Conservation (phyloP, 2,888 invertebrate species). For the Cephus rjabovi region DNA sequence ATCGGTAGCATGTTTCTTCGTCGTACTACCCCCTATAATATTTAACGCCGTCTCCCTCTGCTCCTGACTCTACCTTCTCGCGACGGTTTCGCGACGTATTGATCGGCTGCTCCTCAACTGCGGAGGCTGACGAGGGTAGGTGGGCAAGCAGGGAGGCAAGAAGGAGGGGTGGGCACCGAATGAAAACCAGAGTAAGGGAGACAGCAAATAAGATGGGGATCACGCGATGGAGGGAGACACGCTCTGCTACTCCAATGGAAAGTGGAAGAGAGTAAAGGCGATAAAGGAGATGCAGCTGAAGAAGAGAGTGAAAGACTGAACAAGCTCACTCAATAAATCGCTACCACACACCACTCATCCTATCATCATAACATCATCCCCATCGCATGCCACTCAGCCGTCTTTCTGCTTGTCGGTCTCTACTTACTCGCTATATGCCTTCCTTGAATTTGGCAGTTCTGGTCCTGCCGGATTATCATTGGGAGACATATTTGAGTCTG, state of each 20-base stretch:
- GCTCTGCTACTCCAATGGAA: neutral
- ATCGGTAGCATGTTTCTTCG: constrained; percentile 30
- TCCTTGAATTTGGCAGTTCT: constrained; percentile 23
- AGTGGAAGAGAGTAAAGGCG: constrained; percentile 1
- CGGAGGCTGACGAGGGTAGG: constrained; percentile 43
- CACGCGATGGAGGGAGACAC: constrained; percentile 11
- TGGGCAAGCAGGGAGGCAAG: constrained; percentile 9
- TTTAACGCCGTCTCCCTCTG: constrained; percentile 7
- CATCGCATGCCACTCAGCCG: constrained; percentile 43
- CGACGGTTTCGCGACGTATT: constrained; percentile 59
- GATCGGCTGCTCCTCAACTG: constrained; percentile 55
- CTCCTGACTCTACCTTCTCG: constrained; percentile 31
- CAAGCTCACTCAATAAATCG: constrained; percentile 52
- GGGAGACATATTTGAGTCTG: too few relatives aligned
- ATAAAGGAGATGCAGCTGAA: constrained; percentile 10
- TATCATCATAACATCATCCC: constrained; percentile 44
- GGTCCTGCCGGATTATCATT: too few relatives aligned
- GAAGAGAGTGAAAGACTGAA: constrained; percentile 27
- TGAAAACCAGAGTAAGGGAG: constrained; percentile 17
- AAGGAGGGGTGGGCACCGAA: constrained; percentile 20
- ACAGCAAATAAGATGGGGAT: constrained; percentile 22
- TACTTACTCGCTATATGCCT: constrained; percentile 44
- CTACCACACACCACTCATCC: constrained; percentile 37
- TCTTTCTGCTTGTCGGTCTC: constrained; percentile 41
- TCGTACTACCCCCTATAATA: constrained; percentile 16